phyloP scores from a whole-genome alignment of 2,797 vertebrate genomes.

The Bovichtus diacanthus region DNA sequence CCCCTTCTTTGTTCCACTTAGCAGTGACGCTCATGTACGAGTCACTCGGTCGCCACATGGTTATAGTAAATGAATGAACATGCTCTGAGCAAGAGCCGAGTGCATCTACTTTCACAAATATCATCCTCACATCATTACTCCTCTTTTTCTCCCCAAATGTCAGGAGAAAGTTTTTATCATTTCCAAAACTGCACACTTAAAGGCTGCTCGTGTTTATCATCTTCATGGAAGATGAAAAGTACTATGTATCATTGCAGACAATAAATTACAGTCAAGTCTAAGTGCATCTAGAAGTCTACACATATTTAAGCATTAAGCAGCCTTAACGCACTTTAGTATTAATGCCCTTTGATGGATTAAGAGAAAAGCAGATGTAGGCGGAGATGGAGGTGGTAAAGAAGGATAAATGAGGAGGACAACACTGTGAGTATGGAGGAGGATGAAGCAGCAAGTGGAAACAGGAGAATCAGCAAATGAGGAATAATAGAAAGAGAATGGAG shows the following conservation, averaged over 20 bases:
- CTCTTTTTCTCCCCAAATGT: slow-evolving; percentile 32
- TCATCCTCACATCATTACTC: slow-evolving; percentile 70
- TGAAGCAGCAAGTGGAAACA: slow-evolving; percentile 6
- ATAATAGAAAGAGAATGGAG: slow-evolving; percentile 1
- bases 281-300: slow-evolving; percentile 2
- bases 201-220: slow-evolving; percentile 31
- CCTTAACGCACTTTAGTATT: slow-evolving; percentile 8
- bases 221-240: slow-evolving; percentile 16
- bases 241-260: slow-evolving; percentile 26
- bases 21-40: slow-evolving; percentile 63
- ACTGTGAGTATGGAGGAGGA: slow-evolving; percentile 34
- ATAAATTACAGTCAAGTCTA: slow-evolving; percentile 37
- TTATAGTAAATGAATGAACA: slow-evolving; percentile 85
- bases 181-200: slow-evolving; percentile 39
- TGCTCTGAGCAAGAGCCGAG: slow-evolving; percentile 68
- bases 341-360: slow-evolving; percentile 39
- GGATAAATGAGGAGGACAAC: slow-evolving; percentile 42
- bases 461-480: slow-evolving; percentile 31
- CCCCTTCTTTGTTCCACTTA: slow-evolving; percentile 81
- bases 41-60: slow-evolving; percentile 63
- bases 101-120: slow-evolving; percentile 77
- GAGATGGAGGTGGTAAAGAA: slow-evolving; percentile 30
- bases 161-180: slow-evolving; percentile 53
- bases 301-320: slow-evolving; percentile 14
- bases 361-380: slow-evolving; percentile 28